phyloP scores from a whole-genome alignment of 2,113 vertebrate genomes.

The Otocyon megalotis region DNA sequence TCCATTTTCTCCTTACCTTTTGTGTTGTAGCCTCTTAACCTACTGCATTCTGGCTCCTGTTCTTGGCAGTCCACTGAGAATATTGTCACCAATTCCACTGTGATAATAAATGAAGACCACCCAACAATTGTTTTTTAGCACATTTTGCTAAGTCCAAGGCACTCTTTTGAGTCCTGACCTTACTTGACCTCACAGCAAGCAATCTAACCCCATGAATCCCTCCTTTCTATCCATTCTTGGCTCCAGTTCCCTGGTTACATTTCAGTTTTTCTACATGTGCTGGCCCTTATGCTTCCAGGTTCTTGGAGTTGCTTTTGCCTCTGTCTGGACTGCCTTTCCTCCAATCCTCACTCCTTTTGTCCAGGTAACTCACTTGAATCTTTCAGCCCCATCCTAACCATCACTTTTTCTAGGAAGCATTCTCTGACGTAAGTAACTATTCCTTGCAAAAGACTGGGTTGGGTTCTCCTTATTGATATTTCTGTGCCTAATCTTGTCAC shows the following conservation, averaged over 20 bases:
- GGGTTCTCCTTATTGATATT: neutral
- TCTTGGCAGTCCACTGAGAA: neutral
- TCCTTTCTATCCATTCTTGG: neutral
- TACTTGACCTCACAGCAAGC: neutral
- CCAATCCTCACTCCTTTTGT: neutral
- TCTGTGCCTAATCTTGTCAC: neutral
- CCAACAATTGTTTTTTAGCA: neutral
- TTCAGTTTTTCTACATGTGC: neutral
- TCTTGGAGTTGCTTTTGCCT: neutral
- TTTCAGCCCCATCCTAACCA: neutral
- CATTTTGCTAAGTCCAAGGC: neutral
- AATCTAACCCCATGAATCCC: neutral
- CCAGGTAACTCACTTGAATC: neutral
- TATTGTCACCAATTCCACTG: neutral
- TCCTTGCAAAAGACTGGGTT: neutral
- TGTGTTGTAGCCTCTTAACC: neutral
- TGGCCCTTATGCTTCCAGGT: neutral
- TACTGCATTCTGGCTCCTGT: neutral
- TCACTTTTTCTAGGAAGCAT: neutral
- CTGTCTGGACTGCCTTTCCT: too few relatives aligned
- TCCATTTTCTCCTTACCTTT: neutral
- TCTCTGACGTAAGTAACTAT: neutral
- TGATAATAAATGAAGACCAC: neutral
- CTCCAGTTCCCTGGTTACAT: neutral
- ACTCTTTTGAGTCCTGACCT: neutral